Conservation (phyloP, 2,888 invertebrate genomes). For the Napeogenes inachia region DNA sequence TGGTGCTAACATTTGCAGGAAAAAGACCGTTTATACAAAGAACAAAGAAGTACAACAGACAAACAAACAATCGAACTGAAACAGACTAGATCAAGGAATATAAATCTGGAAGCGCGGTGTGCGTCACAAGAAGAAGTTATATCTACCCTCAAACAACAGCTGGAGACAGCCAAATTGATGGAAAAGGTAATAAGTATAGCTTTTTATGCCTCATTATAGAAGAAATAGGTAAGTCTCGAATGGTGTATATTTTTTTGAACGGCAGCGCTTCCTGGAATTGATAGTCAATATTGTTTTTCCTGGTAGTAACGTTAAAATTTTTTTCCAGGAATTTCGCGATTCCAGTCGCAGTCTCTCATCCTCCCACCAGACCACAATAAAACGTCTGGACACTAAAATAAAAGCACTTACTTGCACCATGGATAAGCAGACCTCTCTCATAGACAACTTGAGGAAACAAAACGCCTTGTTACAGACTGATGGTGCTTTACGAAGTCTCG, state of each 20-base stretch:
- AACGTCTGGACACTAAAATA: conserved; percentile 44
- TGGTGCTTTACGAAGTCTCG: conserved; percentile 46
- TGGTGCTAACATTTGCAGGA: conserved; percentile 41
- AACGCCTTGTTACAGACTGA: conserved; percentile 49
- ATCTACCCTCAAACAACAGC: conserved; percentile 46
- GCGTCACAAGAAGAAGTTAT: conserved; percentile 47
- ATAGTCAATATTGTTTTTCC: too few species aligned
- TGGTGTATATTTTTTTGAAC: too few species aligned
- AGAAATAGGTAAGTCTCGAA: too few species aligned
- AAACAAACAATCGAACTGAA: conserved; percentile 44
- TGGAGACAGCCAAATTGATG: conserved; percentile 44
- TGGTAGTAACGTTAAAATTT: too few species aligned
- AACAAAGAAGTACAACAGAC: conserved; percentile 53
- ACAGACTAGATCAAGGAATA: conserved; percentile 34
- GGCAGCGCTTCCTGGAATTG: too few species aligned
- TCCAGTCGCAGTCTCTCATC: conserved; percentile 49
- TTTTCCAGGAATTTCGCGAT: conserved; percentile 55
- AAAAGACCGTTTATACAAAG: conserved; percentile 59
- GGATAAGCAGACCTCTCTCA: conserved; percentile 50
- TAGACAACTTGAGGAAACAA: conserved; percentile 56
- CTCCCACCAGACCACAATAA: conserved; percentile 49
- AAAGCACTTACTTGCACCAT: conserved; percentile 40
- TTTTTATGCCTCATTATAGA: too few species aligned
- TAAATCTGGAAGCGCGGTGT: conserved; percentile 42
- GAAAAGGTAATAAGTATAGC: conserved; percentile 56